These are phyloP conservation scores for Orthonychiurus folsomi DNA, from an alignment of 2,888 invertebrate genomes.

Conservation along the genomic window DNA sequence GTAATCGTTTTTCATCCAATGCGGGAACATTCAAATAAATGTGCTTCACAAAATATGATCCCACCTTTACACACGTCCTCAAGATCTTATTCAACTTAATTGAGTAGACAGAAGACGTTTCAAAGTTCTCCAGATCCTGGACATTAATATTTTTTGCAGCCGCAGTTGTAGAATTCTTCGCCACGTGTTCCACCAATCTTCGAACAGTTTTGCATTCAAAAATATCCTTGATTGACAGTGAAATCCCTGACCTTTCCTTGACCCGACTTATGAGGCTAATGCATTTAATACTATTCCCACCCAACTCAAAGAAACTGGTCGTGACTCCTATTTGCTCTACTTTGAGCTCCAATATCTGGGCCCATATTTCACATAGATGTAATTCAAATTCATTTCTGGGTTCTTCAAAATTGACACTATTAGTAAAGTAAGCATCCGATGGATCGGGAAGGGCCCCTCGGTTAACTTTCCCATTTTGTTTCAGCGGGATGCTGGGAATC, in stretches of 20 bases:
- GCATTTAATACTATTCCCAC: slow-evolving; percentile 5
- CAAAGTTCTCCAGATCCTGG: no score
- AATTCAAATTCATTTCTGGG: slow-evolving; percentile 1
- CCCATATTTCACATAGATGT: not conserved
- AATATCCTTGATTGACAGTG: slow-evolving; percentile 9
- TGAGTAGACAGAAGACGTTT: no score
- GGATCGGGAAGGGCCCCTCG: not conserved
- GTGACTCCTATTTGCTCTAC: not conserved
- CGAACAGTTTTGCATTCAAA: slow-evolving; percentile 9
- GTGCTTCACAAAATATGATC: no score
- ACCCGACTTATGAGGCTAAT: slow-evolving; percentile 4
- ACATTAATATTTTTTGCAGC: no score
- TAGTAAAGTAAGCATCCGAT: not conserved
- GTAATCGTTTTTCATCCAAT: no score
- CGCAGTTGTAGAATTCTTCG: no score
- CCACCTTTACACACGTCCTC: no score
- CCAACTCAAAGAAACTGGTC: not conserved
- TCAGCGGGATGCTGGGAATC: not conserved
- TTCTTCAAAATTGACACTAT: not conserved
- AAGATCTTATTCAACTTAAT: no score
- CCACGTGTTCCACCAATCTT: no score
- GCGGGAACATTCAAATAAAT: no score
- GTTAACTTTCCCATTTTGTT: slow-evolving; percentile 1
- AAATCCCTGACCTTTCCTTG: not conserved
- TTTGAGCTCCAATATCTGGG: not conserved